Base-by-base conservation (phyloP, 2,888 invertebrate genomes). In the Dichetophora obliterata region DNA sequence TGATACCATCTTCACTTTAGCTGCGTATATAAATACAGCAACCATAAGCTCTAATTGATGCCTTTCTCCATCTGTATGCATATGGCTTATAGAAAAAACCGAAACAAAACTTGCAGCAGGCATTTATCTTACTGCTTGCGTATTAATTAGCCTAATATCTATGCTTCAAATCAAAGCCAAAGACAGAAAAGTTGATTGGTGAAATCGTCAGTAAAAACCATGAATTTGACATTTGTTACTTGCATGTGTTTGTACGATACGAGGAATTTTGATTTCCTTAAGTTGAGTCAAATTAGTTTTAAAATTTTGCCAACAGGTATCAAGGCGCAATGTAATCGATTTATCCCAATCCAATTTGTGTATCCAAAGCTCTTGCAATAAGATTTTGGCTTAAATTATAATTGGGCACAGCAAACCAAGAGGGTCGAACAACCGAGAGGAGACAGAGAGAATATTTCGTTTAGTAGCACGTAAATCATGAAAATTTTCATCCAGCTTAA, bases 311-410 rank as follows among this genome's bases (percentile, higher is more conserved):
- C 71, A 77, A 68, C 63, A 68, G 14, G 75, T 68, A 63, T 74
- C 78, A 61, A 75, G 66, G 48, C 48, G 65, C 75, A 75, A 68
- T 24, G 79, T 70, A 74, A 79, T 77, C 52, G 77, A 77, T 8
- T 37, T 8, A 6, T 37, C 73, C 76, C 77, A 73, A 54, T 76
- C 68, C 14, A 73, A 2, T 19, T 73, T 61, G 14, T 43, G 19
- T 9, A 34, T 8, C 73, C 61, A 73, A 5, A 63, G 16, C 27
- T 73, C 19, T 24, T 61, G 63, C 16, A 73, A n/a, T 22, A 73
- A 22, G 19, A 63, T 61, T 63, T 61, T 61, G 0, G 72, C 43
- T n/a, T 27, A 16, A 19, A 31, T 37, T 54, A 72, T 50, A 24
- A 72, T 59, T 8, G 61, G 72, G 22, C 43, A 61, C 3, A 72